Percentiles rank a stretch among this genome's conserved stretches.
Conservation (phyloP, 2,888 invertebrate genomes). For the Gasteruption jaculator region DNA sequence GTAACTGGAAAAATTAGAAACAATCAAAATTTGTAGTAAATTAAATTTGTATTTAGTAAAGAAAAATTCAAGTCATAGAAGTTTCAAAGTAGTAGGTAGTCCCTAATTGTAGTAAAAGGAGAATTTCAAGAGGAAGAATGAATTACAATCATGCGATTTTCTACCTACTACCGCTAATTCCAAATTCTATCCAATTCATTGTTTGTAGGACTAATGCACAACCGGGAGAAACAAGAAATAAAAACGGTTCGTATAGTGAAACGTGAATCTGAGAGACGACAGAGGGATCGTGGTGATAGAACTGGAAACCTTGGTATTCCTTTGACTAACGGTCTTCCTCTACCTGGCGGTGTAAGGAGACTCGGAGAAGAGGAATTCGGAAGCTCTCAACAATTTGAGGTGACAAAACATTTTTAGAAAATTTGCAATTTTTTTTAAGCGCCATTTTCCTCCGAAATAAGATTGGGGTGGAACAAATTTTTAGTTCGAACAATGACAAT, state of each 20-base stretch:
- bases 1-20: conserved; percentile 7
- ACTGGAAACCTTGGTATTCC: conserved; percentile 49
- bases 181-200: conserved; percentile 23
- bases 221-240: conserved; percentile 80
- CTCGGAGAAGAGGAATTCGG: conserved; percentile 38
- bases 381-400: conserved; percentile 40
- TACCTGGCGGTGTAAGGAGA: conserved; percentile 40
- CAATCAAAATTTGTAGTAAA: not conserved
- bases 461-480: too few species aligned
- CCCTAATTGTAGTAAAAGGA: not conserved
- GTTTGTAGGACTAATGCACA: conserved; percentile 60
- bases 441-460: too few species aligned
- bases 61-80: not conserved
- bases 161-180: too few species aligned
- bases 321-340: conserved; percentile 39
- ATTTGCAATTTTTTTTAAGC: too few species aligned
- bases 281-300: conserved; percentile 71
- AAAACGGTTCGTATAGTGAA: conserved; percentile 93
- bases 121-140: not conserved
- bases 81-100: not conserved
- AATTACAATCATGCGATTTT: too few species aligned
- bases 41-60: not conserved
- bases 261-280: conserved; percentile 81
- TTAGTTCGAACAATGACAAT: too few species aligned
- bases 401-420: conserved; percentile 18